phyloP scores from a whole-genome alignment of 1,140 invertebrate species.

The Drosophila orena region DNA sequence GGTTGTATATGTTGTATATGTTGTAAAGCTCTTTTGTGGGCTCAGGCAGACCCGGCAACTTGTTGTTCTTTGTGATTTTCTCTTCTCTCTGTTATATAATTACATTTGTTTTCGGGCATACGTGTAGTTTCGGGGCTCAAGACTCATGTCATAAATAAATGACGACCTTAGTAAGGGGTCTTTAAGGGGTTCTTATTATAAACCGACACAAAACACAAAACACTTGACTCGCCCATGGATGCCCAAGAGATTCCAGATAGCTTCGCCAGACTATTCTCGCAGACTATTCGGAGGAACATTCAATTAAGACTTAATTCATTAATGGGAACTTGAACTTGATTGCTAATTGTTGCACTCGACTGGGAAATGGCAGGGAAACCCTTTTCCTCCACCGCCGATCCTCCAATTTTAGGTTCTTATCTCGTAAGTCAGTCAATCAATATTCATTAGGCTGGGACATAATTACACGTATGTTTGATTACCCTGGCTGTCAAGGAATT shows the following conservation, averaged over 20 bases:
- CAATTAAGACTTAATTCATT: constrained; percentile 46
- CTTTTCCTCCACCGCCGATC: neutral
- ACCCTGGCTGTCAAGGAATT: constrained; percentile 25
- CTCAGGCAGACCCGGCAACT: constrained; percentile 21
- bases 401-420: neutral
- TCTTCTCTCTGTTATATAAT: constrained; percentile 64
- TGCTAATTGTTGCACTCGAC: constrained; percentile 29
- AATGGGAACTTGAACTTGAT: constrained; percentile 46
- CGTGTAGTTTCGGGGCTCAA: constrained; percentile 60
- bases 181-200: constrained; percentile 22
- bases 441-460: constrained; percentile 25
- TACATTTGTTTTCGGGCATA: constrained; percentile 65
- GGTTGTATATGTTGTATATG: no score
- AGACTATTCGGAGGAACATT: constrained; percentile 29
- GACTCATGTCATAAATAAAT: constrained; percentile 77
- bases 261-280: neutral
- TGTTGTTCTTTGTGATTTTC: constrained; percentile 56
- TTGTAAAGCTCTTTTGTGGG: constrained; percentile 40
- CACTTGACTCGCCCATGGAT: constrained; percentile 55
- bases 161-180: constrained; percentile 58
- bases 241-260: constrained; percentile 11
- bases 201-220: constrained; percentile 36
- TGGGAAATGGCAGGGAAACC: constrained; percentile 5
- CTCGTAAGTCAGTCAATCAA: constrained; percentile 32
- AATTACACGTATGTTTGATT: constrained; percentile 48